Percentiles rank a stretch among this genome's conserved stretches.
Conservation (phyloP, 1,140 invertebrate species). For the Ericerus pela region DNA sequence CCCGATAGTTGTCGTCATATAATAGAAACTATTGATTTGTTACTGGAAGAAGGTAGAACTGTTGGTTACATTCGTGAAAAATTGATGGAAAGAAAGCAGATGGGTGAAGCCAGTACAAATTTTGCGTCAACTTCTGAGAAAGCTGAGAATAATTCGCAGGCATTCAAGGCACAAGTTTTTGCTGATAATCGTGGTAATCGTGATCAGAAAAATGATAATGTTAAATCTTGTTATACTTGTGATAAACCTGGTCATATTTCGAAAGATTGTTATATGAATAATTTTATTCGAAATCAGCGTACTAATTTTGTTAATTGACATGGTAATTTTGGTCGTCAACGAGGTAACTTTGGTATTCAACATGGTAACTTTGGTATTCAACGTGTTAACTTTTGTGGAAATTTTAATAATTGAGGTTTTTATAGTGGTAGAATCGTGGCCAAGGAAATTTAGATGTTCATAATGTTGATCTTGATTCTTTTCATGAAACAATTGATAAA, state of each 20-base stretch:
- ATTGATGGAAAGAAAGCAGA: neutral
- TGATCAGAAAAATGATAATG: no score
- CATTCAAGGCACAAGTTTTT: neutral
- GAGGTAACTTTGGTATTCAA: no score
- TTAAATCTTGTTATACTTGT: neutral
- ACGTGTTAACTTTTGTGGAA: neutral
- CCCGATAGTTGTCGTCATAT: neutral
- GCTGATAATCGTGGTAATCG: no score
- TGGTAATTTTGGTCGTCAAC: neutral
- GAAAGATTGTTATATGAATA: neutral
- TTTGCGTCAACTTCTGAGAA: neutral
- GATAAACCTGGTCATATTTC: neutral
- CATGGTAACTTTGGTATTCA: neutral
- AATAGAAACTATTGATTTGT: neutral
- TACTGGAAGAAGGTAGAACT: neutral
- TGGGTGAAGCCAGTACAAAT: neutral
- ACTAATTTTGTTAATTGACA: neutral
- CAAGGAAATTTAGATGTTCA: no score
- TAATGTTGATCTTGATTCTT: no score
- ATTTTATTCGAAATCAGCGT: no score
- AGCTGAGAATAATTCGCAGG: neutral
- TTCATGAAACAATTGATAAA: no score
- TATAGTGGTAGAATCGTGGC: no score
- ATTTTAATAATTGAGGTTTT: no score
- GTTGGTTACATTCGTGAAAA: neutral